phyloP scores from a whole-genome alignment of 2,888 invertebrate species.

The Diaperis boleti region DNA sequence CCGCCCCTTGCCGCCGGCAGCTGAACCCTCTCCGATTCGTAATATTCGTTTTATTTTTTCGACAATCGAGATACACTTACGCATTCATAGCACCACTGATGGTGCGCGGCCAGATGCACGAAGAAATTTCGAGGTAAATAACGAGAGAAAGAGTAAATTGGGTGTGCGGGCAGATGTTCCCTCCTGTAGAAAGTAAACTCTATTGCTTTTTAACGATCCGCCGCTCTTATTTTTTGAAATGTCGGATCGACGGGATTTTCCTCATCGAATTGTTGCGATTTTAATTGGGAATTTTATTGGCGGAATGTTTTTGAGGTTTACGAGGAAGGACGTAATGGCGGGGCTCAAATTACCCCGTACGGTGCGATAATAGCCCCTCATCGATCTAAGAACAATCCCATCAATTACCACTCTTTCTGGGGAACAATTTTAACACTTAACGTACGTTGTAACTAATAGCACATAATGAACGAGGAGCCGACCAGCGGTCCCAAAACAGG shows the following conservation, averaged over 20 bases:
- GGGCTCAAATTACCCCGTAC: conserved; percentile 23
- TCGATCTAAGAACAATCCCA: conserved; percentile 33
- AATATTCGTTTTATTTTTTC: conserved; percentile 31
- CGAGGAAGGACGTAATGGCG: conserved; percentile 8
- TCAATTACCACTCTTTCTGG: conserved; percentile 38
- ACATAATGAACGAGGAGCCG: conserved; percentile 54
- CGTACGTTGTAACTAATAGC: conserved; percentile 58
- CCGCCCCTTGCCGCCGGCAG: conserved; percentile 18
- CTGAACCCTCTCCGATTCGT: conserved; percentile 30
- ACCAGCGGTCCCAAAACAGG: conserved; percentile 33
- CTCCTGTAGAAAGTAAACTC: conserved; percentile 37
- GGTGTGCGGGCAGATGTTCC: conserved; percentile 33
- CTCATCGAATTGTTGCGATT: conserved; percentile 9
- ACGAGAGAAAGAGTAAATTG: conserved; percentile 40
- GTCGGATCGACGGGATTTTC: not conserved
- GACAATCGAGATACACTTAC: conserved; percentile 19
- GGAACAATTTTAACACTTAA: conserved; percentile 53
- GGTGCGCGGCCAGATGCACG: conserved; percentile 26
- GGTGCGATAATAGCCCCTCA: conserved; percentile 36
- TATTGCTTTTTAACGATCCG: conserved; percentile 38
- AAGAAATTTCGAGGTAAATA: conserved; percentile 35
- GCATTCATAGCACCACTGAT: conserved; percentile 13
- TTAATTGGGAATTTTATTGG: conserved; percentile 19
- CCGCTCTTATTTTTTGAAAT: not conserved
- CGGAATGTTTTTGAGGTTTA: conserved; percentile 2